Conservation (phyloP, 2,113 vertebrate species). For the Python bivittatus region DNA sequence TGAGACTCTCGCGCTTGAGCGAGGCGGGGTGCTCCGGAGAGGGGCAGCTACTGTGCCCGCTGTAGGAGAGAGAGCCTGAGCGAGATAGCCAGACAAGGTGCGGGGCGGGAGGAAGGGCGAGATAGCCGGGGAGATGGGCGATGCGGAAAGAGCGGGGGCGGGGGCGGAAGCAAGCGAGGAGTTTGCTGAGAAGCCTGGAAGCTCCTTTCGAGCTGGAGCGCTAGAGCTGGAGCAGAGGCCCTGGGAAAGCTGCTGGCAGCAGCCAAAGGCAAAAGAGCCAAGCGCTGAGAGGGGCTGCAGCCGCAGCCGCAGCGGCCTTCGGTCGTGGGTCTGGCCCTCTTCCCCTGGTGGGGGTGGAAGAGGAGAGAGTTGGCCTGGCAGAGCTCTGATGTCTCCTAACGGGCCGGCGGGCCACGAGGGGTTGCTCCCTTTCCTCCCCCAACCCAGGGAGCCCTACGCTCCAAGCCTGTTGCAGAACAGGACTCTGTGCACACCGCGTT, state of each 20-base stretch:
- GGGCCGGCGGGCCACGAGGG: not conserved
- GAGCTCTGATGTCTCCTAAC: not conserved
- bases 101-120: not conserved
- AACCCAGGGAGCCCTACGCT: not conserved
- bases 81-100: not conserved
- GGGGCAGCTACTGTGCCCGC: slow-evolving; percentile 81
- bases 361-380: not conserved
- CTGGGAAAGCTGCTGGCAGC: not conserved
- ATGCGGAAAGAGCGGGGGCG: not conserved
- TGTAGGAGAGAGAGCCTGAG: slow-evolving; percentile 31
- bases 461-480: not conserved
- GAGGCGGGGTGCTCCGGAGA: slow-evolving; percentile 86
- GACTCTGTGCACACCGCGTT: not conserved
- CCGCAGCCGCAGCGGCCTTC: not conserved
- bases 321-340: not conserved
- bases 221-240: not conserved
- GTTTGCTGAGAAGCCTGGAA: not conserved
- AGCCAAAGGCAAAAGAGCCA: not conserved
- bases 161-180: not conserved
- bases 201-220: not conserved
- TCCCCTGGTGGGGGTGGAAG: not conserved
- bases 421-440: not conserved
- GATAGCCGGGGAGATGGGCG: not conserved
- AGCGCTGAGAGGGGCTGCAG: not conserved
- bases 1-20: slow-evolving; percentile 74